A percentile compares a stretch with the other conserved stretches of the same genome.
phyloP scores from a whole-genome alignment of 2,888 invertebrate species.

The Acleris literana region DNA sequence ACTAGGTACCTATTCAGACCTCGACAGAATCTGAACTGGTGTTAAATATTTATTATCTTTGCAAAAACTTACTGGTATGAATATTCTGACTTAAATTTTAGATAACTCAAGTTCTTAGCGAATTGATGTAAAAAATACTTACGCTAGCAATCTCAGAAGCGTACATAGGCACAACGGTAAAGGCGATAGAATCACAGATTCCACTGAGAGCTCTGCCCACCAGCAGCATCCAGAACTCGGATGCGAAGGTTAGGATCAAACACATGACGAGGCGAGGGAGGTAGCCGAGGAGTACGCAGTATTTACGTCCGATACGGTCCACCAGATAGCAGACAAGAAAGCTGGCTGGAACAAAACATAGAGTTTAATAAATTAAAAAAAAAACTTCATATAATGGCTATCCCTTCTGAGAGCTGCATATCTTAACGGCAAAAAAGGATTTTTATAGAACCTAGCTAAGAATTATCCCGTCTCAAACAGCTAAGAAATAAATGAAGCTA shows the following conservation, averaged over 20 bases:
- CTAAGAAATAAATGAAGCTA: no score
- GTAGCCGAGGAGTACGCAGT: slow-evolving; percentile 52
- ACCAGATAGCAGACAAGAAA: slow-evolving; percentile 52
- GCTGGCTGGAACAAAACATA: slow-evolving; percentile 40
- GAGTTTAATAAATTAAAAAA: neutral
- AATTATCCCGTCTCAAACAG: no score
- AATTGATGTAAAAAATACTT: slow-evolving; percentile 10
- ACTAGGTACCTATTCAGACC: no score
- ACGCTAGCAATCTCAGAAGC: slow-evolving; percentile 40
- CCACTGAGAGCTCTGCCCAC: slow-evolving; percentile 30
- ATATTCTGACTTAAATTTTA: neutral
- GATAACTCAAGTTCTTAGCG: neutral
- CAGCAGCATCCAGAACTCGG: slow-evolving; percentile 46
- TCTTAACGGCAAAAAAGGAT: no score
- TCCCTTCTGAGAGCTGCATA: no score
- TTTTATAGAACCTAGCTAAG: no score
- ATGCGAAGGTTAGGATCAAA: slow-evolving; percentile 42
- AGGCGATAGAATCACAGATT: slow-evolving; percentile 28
- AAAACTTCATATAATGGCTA: neutral
- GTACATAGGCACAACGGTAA: slow-evolving; percentile 37
- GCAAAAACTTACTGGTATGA: no score
- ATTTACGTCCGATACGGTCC: slow-evolving; percentile 51
- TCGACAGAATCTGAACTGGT: no score
- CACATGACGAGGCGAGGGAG: slow-evolving; percentile 55
- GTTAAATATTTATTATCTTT: no score